A percentile compares a stretch with the other conserved stretches of the same genome.
These are phyloP conservation scores for Heliconius erato DNA, from an alignment of 2,888 invertebrate genomes.

Conservation along the genomic window DNA sequence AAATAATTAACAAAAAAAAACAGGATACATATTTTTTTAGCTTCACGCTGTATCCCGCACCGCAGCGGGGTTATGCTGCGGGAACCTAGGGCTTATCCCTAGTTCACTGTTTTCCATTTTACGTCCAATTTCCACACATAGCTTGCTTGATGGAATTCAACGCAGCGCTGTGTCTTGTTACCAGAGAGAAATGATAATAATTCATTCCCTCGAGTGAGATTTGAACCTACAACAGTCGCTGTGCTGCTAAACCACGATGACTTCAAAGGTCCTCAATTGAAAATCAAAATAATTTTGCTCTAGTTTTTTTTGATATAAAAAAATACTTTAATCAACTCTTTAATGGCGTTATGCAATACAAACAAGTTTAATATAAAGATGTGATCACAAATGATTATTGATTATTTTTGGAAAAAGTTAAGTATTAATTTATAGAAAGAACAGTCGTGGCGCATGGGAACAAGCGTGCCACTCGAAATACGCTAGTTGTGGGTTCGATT, in stretches of 20 bases:
- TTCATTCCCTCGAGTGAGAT: too few relatives aligned
- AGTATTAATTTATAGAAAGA: background rate
- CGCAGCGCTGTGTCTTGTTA: background rate
- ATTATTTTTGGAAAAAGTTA: background rate
- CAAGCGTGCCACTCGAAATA: too few relatives aligned
- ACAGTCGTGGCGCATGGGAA: too few relatives aligned
- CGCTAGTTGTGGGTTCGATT: too few relatives aligned
- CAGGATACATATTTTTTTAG: background rate
- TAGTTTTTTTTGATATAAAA: background rate
- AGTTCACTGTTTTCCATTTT: background rate
- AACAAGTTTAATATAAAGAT: constrained; percentile 21
- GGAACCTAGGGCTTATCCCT: too few relatives aligned
- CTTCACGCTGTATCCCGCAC: background rate
- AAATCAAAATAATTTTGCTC: background rate
- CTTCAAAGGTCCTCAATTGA: background rate
- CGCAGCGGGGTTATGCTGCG: background rate
- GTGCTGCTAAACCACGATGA: background rate
- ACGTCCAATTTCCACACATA: background rate
- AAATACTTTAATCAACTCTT: background rate
- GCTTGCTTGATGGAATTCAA: background rate
- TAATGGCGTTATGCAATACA: constrained; percentile 1
- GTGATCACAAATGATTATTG: background rate
- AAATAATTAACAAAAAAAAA: background rate
- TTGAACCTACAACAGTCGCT: background rate
- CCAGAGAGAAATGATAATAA: background rate